Percentiles rank a stretch among this genome's conserved stretches.
phyloP scores from a whole-genome alignment of 2,113 vertebrate species.

The Eretmochelys imbricata region DNA sequence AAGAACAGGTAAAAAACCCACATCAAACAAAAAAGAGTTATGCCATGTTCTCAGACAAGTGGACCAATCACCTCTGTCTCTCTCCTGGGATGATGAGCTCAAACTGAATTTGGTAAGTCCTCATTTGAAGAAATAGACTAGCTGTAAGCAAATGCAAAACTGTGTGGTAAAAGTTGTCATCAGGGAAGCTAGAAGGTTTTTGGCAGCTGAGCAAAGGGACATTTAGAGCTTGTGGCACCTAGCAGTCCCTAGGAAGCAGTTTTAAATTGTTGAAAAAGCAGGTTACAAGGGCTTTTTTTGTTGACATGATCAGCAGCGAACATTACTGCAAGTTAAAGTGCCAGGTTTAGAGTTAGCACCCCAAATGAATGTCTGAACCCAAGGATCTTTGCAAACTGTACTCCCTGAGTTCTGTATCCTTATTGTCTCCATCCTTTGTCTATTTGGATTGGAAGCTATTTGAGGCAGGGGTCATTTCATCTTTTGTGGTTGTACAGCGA shows the following conservation, averaged over 20 bases:
- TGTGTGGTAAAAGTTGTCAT: background rate
- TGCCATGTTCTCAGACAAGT: background rate
- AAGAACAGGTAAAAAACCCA: background rate
- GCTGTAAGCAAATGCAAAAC: background rate
- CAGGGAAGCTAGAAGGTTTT: background rate
- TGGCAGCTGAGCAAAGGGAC: background rate
- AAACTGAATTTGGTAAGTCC: background rate
- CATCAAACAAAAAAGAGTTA: background rate
- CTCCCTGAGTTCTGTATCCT: background rate
- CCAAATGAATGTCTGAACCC: background rate
- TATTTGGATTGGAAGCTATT: background rate
- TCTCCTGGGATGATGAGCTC: background rate
- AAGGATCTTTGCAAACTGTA: background rate
- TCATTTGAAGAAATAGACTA: background rate
- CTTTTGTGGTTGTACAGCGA: background rate
- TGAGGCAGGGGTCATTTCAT: background rate
- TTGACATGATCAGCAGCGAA: background rate
- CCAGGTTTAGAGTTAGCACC: background rate
- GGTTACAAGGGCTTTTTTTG: background rate
- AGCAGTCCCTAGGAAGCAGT: background rate
- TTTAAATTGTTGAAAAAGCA: background rate
- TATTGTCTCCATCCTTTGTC: background rate
- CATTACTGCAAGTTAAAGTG: background rate
- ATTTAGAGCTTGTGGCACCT: background rate
- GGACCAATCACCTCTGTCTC: background rate